Percentiles rank a stretch among this genome's conserved stretches.
phyloP scores from a whole-genome alignment of 2,888 invertebrate genomes.

The Cacoxenus indagator region DNA sequence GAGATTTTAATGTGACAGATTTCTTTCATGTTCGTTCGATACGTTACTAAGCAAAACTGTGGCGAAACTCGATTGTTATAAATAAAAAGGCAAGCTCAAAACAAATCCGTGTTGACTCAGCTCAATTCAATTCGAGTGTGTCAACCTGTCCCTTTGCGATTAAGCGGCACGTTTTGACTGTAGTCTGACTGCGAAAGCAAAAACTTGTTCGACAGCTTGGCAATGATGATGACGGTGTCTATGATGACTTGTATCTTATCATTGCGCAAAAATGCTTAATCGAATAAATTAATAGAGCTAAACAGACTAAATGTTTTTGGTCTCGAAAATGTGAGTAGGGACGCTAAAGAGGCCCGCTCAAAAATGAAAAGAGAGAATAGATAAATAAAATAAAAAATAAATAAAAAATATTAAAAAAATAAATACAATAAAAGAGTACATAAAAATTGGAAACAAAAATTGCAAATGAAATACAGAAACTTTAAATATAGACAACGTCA shows the following conservation, averaged over 20 bases:
- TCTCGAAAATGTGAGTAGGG: constrained; percentile 8
- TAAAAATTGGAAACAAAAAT: constrained; percentile 31
- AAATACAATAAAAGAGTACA: neutral
- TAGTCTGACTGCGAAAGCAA: neutral
- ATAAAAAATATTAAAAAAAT: neutral
- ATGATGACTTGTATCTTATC: constrained; percentile 15
- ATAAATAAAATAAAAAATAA: neutral
- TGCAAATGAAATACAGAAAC: constrained; percentile 2
- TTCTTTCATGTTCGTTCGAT: too few relatives aligned
- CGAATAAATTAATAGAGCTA: neutral
- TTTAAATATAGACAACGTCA: constrained; percentile 13
- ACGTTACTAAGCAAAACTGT: too few relatives aligned
- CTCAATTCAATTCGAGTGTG: neutral
- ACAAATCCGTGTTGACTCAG: neutral
- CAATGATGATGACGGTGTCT: neutral
- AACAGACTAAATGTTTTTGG: neutral
- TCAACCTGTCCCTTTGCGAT: neutral
- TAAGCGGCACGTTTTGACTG: neutral
- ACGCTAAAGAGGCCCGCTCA: neutral
- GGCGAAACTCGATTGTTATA: too few relatives aligned
- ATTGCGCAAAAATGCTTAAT: neutral
- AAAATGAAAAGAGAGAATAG: constrained; percentile 9
- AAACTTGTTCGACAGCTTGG: neutral
- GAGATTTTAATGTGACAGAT: too few relatives aligned
- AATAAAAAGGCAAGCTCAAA: too few relatives aligned